Base-by-base conservation (phyloP, 2,797 vertebrate species). In the Columba guinea region DNA sequence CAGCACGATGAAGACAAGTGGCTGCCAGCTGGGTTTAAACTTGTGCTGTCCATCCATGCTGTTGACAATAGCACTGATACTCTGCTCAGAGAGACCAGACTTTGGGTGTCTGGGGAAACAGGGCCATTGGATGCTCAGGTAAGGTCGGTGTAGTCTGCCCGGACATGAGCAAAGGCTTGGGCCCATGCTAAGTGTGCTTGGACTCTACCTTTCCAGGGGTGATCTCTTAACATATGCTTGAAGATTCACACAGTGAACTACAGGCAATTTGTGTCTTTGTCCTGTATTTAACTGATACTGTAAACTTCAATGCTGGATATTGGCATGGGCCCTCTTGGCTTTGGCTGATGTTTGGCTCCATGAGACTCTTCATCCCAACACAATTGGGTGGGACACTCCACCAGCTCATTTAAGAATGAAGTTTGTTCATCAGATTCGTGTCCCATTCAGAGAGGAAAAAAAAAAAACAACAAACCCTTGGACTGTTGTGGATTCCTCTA, bases 101-200 rank as follows among this genome's bases (percentile, higher is more conserved):
- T 87, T 49, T 6, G 58, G 35, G 26, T 67, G 44, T 39, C 44
- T 89, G 52, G 17, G 39, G 30, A 59, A 26, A 44, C 2, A 4
- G 37, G 23, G 14, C 51, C 37, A 16, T 76, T 3, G 0, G 3
- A 9, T 17, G 18, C 23, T 79, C 28, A 9, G 35, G 39, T 51
- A 30, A 62, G 21, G 21, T 15, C 0, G 0, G 16, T 0, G 0
- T 34, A 34, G 7, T 9, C 49, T 62, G 13, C 35, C 30, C 27
- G 14, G 32, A 41, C 58, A 11, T 24, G 41, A 82, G 5, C 20
- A 55, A 77, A 86, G 76, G 5, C 17, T 44, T 28, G 41, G 28
- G 30, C 7, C 14, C 32, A 27, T 0, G 1, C 5, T 41, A 37
- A 34, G 10, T 0, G 0, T 68, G 17, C 59, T 49, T 3, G 0